phyloP scores from a whole-genome alignment of 2,113 vertebrate genomes.

The Stigmatopora argus region DNA sequence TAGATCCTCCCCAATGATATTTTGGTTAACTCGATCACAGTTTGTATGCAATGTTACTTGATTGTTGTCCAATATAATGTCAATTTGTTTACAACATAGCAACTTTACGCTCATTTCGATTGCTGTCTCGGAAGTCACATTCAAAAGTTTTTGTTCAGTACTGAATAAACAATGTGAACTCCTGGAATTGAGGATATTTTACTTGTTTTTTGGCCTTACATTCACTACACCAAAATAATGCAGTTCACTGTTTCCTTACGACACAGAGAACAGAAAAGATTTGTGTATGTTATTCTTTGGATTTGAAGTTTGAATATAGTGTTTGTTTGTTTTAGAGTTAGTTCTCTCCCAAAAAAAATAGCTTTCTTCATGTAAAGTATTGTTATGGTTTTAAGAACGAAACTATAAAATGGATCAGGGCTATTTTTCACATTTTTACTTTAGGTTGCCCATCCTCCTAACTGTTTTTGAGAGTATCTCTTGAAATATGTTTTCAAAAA shows the following conservation, averaged over 20 bases:
- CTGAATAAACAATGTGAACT: conserved; percentile 70
- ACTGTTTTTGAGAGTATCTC: conserved; percentile 14
- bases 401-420: neutral
- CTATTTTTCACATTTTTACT: neutral
- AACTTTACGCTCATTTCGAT: conserved; percentile 46
- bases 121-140: conserved; percentile 53
- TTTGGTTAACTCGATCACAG: conserved; percentile 26
- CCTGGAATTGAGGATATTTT: conserved; percentile 13
- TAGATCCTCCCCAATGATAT: conserved; percentile 33
- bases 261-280: too few species aligned
- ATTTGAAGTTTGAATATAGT: neutral
- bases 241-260: neutral
- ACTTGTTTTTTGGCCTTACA: neutral
- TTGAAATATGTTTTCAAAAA: conserved; percentile 17
- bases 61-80: conserved; percentile 58
- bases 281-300: neutral
- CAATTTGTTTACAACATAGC: conserved; percentile 62
- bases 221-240: neutral
- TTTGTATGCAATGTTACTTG: conserved; percentile 44
- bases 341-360: too few species aligned
- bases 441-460: neutral
- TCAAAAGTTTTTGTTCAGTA: conserved; percentile 53
- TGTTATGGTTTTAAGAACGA: too few species aligned
- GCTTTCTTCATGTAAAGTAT: too few species aligned
- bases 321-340: too few species aligned